phyloP scores from a whole-genome alignment of 2,888 invertebrate genomes.

The Pachydiplax longipennis region DNA sequence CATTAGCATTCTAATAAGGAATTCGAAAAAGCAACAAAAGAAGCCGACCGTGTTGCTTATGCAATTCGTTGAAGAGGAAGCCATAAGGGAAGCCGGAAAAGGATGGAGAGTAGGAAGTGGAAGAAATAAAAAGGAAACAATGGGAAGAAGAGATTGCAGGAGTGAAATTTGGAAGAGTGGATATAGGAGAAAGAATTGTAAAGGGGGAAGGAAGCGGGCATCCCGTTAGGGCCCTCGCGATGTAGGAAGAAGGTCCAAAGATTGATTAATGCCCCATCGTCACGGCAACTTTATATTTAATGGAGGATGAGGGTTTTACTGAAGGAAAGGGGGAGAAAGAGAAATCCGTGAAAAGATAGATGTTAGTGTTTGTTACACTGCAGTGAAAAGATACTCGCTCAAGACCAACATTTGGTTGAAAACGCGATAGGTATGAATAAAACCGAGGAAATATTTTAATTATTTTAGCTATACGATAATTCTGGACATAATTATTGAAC shows the following conservation, averaged over 20 bases:
- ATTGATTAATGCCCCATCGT: constrained; percentile 34
- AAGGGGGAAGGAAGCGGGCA: not conserved
- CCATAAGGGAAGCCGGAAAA: not conserved
- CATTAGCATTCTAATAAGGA: too few species aligned
- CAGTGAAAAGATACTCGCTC: not conserved
- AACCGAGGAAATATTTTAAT: too few species aligned
- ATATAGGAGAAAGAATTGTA: not conserved
- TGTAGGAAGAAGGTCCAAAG: constrained; percentile 28
- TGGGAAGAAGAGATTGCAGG: not conserved
- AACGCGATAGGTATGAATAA: too few species aligned
- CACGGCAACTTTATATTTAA: constrained; percentile 42
- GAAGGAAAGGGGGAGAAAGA: not conserved
- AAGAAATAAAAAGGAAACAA: not conserved
- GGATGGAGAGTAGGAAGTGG: not conserved
- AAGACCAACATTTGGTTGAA: too few species aligned
- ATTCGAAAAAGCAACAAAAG: too few species aligned
- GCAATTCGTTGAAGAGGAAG: not conserved
- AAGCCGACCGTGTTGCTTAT: not conserved
- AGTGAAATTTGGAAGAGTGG: not conserved
- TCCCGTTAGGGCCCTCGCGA: not conserved
- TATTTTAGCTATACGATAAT: too few species aligned
- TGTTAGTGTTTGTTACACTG: not conserved
- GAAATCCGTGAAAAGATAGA: not conserved
- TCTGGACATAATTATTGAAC: too few species aligned
- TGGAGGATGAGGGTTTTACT: constrained; percentile 16